Conservation (phyloP, 2,888 invertebrate genomes). For the Eilema depressum region DNA sequence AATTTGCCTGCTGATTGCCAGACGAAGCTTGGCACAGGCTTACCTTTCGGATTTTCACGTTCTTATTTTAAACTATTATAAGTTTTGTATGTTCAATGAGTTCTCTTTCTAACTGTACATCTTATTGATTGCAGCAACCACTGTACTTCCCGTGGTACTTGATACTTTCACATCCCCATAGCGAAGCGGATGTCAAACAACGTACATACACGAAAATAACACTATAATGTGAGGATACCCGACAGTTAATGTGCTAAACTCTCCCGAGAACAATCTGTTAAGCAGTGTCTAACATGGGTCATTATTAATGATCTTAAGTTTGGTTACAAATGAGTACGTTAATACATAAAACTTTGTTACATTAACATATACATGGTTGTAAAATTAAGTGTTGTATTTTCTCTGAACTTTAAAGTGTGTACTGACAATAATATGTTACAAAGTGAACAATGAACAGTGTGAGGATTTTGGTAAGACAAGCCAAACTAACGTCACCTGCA, state of each 20-base stretch:
- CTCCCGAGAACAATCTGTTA: conserved; percentile 9
- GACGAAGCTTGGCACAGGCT: too few relatives aligned
- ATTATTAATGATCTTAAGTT: conserved; percentile 5
- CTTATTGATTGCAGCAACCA: conserved; percentile 8
- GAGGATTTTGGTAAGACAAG: background rate
- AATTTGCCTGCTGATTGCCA: too few relatives aligned
- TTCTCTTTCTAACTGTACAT: background rate
- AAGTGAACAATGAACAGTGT: too few relatives aligned
- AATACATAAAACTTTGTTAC: conserved; percentile 15
- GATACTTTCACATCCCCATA: conserved; percentile 11
- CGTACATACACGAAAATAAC: conserved; percentile 6
- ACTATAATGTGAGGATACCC: conserved; percentile 1
- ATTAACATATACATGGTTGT: background rate
- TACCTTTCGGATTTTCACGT: too few relatives aligned
- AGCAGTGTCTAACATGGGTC: background rate
- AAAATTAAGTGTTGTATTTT: background rate
- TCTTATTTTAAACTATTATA: background rate
- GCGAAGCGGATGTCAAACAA: conserved; percentile 8
- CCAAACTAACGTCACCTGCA: too few relatives aligned
- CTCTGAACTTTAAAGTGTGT: background rate
- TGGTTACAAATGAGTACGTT: background rate
- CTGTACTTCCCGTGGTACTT: conserved; percentile 9
- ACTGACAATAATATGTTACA: background rate
- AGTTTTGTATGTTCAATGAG: background rate
- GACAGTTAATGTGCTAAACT: background rate